A percentile compares a stretch with the other conserved stretches of the same genome.
Evolutionary conservation across 2,113 vertebrate genomes (phyloP).

Genomic region (Beaufortia kweichowensis): DNA sequence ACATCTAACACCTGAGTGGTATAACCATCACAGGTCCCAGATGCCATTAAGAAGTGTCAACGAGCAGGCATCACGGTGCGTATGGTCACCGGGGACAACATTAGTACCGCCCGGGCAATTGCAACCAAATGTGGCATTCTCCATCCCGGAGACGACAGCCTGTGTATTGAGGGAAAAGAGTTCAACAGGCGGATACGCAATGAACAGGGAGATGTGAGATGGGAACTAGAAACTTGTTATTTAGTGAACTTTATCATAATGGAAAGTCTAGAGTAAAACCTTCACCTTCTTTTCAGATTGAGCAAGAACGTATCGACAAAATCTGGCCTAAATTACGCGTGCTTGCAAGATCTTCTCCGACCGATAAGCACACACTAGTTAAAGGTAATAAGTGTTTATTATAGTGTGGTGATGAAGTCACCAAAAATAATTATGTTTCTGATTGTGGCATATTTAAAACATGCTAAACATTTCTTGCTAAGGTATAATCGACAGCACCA

Average conservation of each 20-base stretch:
- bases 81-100: constrained; percentile 99
- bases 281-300: constrained; percentile 78
- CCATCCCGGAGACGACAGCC: constrained; percentile 90
- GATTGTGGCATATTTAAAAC: neutral
- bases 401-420: neutral
- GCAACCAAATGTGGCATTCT: constrained; percentile 94
- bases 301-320: constrained; percentile 95
- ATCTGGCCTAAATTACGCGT: constrained; percentile 97
- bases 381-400: constrained; percentile 81
- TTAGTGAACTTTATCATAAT: neutral
- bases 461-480: constrained; percentile 45
- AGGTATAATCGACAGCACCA: constrained; percentile 98
- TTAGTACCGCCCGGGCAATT: constrained; percentile 95
- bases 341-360: constrained; percentile 95
- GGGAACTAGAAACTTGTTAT: neutral
- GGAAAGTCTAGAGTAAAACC: neutral
- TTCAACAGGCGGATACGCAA: constrained; percentile 95
- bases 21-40: constrained; percentile 81
- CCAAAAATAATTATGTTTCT: too few species aligned
- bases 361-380: constrained; percentile 96
- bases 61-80: constrained; percentile 96
- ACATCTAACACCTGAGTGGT: neutral
- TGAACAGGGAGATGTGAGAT: constrained; percentile 88
- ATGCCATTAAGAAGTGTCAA: constrained; percentile 95
- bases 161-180: constrained; percentile 97